These are phyloP conservation scores for Gortyna flavago DNA, from an alignment of 2,888 invertebrate species.

Conservation along the genomic window DNA sequence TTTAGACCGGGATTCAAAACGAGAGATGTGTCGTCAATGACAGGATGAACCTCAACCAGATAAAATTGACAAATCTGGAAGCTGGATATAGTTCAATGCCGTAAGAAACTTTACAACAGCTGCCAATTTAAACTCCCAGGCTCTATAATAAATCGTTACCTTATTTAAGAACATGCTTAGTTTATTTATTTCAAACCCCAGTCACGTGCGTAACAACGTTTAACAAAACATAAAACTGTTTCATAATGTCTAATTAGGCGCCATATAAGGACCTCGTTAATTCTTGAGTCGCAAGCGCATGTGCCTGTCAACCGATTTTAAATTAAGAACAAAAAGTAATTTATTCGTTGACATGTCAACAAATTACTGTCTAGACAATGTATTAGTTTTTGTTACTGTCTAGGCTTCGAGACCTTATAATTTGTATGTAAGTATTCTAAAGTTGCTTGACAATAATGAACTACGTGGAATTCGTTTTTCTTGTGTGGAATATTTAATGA, in stretches of 20 bases:
- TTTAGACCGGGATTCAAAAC: not conserved
- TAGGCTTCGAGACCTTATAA: slow-evolving; percentile 23
- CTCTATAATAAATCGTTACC: not conserved
- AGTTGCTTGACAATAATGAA: slow-evolving; percentile 19
- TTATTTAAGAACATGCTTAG: slow-evolving; percentile 6
- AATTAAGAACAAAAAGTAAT: slow-evolving; percentile 43
- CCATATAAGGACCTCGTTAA: slow-evolving; percentile 61
- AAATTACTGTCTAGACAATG: slow-evolving; percentile 42
- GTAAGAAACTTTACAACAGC: not conserved
- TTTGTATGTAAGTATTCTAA: slow-evolving; percentile 23
- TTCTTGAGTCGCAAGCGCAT: slow-evolving; percentile 38
- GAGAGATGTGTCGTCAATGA: not conserved
- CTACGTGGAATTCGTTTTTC: slow-evolving; percentile 9
- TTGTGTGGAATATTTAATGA: not conserved
- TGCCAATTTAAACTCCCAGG: not conserved
- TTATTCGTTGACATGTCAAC: slow-evolving; percentile 55
- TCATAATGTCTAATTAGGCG: slow-evolving; percentile 54
- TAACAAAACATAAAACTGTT: slow-evolving; percentile 55
- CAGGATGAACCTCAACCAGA: not conserved
- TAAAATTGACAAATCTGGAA: slow-evolving; percentile 2
- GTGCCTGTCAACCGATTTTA: slow-evolving; percentile 51
- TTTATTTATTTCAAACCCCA: slow-evolving; percentile 30
- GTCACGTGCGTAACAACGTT: slow-evolving; percentile 54
- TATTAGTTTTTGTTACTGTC: slow-evolving; percentile 32
- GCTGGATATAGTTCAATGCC: slow-evolving; percentile 1